phyloP scores from a whole-genome alignment of 2,113 vertebrate genomes.

The Axis porcinus region DNA sequence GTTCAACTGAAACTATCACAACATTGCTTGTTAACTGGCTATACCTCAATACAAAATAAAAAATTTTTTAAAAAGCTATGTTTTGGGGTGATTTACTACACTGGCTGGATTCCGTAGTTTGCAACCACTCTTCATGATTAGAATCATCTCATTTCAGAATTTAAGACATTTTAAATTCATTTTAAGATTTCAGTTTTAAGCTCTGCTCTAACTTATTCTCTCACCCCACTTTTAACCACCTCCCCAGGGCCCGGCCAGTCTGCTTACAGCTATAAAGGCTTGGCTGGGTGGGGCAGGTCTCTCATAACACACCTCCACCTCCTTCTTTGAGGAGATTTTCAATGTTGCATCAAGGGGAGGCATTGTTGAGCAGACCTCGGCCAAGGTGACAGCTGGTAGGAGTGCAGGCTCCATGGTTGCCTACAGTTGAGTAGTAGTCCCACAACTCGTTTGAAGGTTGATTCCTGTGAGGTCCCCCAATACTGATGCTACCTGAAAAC shows the following conservation, averaged over 20 bases:
- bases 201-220: background rate
- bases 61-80: background rate
- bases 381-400: background rate
- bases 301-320: background rate
- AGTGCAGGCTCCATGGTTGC: background rate
- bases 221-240: background rate
- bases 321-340: background rate
- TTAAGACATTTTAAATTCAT: background rate
- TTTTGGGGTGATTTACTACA: background rate
- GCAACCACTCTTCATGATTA: background rate
- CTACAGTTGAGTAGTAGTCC: too few species aligned
- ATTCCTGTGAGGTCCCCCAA: background rate
- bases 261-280: background rate
- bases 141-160: background rate
- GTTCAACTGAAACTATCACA: background rate
- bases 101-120: background rate
- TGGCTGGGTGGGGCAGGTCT: background rate
- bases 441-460: background rate
- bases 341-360: background rate
- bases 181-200: background rate
- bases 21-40: background rate
- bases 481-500: background rate
- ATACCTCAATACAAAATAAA: background rate
- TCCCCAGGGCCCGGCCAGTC: fast-evolving
- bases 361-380: background rate